These are phyloP conservation scores for Ferdinandea cuprea DNA, from an alignment of 2,888 invertebrate species.

Conservation along the genomic window DNA sequence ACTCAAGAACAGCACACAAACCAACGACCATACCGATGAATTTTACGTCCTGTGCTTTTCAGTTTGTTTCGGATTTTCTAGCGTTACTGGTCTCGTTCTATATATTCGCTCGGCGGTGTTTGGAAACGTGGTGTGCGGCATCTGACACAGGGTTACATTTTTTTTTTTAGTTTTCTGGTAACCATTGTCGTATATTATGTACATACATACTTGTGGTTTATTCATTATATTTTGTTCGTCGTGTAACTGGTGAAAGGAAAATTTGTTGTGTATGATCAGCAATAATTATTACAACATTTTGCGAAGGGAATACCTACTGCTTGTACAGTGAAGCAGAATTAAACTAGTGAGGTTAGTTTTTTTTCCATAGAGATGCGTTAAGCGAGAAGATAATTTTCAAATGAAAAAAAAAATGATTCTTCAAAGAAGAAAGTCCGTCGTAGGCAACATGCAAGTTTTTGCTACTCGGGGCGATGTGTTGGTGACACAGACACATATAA, in stretches of 20 bases:
- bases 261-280: constrained; percentile 31
- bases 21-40: constrained; percentile 44
- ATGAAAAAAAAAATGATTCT: constrained; percentile 14
- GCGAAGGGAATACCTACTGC: constrained; percentile 8
- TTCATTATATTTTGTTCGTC: constrained; percentile 18
- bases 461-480: constrained; percentile 28
- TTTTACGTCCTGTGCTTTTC: constrained; percentile 74
- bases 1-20: constrained; percentile 41
- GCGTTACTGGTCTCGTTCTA: constrained; percentile 69
- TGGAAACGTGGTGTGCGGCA: constrained; percentile 70
- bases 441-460: constrained; percentile 56
- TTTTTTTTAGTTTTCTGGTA: constrained; percentile 32
- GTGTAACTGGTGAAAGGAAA: constrained; percentile 42
- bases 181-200: constrained; percentile 14
- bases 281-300: constrained; percentile 44
- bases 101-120: constrained; percentile 55
- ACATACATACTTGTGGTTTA: constrained; percentile 21
- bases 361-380: constrained; percentile 3
- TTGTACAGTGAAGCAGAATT: constrained; percentile 23
- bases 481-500: constrained; percentile 55
- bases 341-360: constrained; percentile 61
- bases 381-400: constrained; percentile 13
- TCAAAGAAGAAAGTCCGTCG: constrained; percentile 58
- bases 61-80: constrained; percentile 73
- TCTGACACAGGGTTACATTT: constrained; percentile 59